These are phyloP conservation scores for Ophioderma brevispina DNA, from an alignment of 35 echinoderm and acorn worm genomes.

Conservation along the genomic window DNA sequence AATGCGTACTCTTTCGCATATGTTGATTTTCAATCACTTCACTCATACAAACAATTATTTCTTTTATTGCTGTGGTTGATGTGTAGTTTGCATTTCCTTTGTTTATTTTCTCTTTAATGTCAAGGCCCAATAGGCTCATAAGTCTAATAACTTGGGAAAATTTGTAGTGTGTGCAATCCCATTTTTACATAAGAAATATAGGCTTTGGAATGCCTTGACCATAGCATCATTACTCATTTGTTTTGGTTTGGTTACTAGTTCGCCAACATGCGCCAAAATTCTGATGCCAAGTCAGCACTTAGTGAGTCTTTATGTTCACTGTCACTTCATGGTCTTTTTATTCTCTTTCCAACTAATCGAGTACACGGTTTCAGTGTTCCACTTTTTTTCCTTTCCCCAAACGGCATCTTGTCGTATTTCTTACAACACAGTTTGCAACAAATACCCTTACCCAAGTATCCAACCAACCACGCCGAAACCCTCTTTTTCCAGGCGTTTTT, in stretches of 20 bases:
- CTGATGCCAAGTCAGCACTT: background rate
- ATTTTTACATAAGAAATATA: constrained; percentile 44
- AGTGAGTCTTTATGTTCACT: background rate
- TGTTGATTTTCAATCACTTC: constrained; percentile 33
- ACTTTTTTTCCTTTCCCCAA: background rate
- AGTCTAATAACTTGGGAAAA: constrained; percentile 37
- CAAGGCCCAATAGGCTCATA: constrained; percentile 23
- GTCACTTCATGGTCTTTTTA: background rate
- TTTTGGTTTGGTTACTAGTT: constrained; percentile 49
- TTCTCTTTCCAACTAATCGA: background rate
- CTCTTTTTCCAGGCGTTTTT: no score
- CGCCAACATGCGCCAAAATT: background rate
- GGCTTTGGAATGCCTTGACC: constrained; percentile 51
- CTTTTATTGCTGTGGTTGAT: constrained; percentile 36
- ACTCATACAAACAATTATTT: constrained; percentile 40
- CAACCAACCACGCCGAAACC: no score
- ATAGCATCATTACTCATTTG: constrained; percentile 34
- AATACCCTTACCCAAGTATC: no score
- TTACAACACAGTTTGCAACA: no score
- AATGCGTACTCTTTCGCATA: constrained; percentile 28
- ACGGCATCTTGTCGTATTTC: background rate
- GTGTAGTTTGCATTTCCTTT: constrained; percentile 56
- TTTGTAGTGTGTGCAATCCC: constrained; percentile 37
- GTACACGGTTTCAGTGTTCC: background rate
- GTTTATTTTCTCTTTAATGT: constrained; percentile 47